Evolutionary conservation across 2,797 vertebrate species (phyloP).

Genomic region (Poecilia wingei): DNA sequence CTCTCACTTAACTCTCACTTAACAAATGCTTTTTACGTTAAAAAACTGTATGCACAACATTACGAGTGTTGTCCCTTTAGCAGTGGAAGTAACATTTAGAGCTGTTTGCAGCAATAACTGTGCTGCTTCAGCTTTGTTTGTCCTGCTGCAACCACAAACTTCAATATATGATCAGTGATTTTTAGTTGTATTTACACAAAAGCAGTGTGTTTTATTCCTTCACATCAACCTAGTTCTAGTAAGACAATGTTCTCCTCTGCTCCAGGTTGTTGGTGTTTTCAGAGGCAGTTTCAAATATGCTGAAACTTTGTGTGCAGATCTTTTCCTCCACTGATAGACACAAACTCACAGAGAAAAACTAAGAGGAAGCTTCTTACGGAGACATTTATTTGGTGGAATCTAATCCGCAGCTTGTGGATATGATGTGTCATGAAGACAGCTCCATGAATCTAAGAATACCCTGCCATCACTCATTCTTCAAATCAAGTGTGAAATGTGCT

Average conservation of each 20-base stretch:
- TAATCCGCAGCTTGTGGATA: slow-evolving; percentile 41
- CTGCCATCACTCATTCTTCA: slow-evolving; percentile 63
- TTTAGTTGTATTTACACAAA: background rate
- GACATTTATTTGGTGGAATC: slow-evolving; percentile 37
- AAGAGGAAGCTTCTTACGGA: slow-evolving; percentile 13
- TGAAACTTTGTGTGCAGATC: background rate
- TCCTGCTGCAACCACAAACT: background rate
- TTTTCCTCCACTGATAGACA: background rate
- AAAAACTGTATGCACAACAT: background rate
- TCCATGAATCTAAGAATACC: slow-evolving; percentile 51
- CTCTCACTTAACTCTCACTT: slow-evolving; percentile 5
- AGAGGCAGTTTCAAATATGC: background rate
- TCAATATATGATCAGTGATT: background rate
- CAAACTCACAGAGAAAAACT: background rate
- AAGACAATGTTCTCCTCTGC: background rate
- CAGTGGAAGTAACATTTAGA: background rate
- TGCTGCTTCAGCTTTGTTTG: background rate
- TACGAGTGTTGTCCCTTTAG: background rate
- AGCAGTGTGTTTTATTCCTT: background rate
- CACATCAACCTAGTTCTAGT: background rate
- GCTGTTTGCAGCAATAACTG: background rate
- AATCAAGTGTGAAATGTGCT: slow-evolving; percentile 79
- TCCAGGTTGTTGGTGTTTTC: background rate
- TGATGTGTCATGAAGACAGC: slow-evolving; percentile 54
- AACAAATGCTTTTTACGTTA: background rate